These are phyloP conservation scores for Streblospio benedicti DNA, from an alignment of 1,140 invertebrate species.

Conservation along the genomic window DNA sequence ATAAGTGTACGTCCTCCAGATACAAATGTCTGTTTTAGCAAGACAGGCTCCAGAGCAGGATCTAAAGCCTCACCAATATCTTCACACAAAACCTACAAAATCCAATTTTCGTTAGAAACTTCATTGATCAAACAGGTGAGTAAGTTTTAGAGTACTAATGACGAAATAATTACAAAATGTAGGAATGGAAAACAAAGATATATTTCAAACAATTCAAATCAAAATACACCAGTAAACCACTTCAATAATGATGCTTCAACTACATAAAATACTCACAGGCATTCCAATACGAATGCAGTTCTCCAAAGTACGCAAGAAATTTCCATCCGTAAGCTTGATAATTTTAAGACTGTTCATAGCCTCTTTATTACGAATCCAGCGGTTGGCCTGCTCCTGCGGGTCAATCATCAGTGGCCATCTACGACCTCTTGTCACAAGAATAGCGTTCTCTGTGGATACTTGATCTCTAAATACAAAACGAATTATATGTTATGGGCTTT, in stretches of 20 bases:
- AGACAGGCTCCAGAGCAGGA: constrained; percentile 46
- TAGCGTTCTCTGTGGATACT: constrained; percentile 78
- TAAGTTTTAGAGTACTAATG: too few relatives aligned
- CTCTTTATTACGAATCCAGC: constrained; percentile 79
- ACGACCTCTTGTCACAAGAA: constrained; percentile 67
- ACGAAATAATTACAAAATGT: too few relatives aligned
- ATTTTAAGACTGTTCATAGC: constrained; percentile 61
- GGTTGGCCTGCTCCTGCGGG: constrained; percentile 80
- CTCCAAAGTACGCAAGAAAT: constrained; percentile 52
- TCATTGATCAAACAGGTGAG: too few relatives aligned
- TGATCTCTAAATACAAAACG: too few relatives aligned
- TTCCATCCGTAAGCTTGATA: constrained; percentile 57
- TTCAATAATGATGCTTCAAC: too few relatives aligned
- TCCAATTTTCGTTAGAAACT: too few relatives aligned
- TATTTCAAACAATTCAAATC: too few relatives aligned
- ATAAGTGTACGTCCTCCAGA: constrained; percentile 45
- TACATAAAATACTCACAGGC: too few relatives aligned
- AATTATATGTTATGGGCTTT: too few relatives aligned
- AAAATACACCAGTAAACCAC: too few relatives aligned
- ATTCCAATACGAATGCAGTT: constrained; percentile 46
- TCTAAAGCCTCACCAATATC: constrained; percentile 46
- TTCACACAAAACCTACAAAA: constrained; percentile 44
- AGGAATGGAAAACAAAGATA: too few relatives aligned
- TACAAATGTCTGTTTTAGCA: constrained; percentile 47
- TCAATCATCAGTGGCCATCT: constrained; percentile 83